These are phyloP conservation scores for Drosophila repletoides DNA, from an alignment of 1,140 invertebrate genomes.

Conservation along the genomic window DNA sequence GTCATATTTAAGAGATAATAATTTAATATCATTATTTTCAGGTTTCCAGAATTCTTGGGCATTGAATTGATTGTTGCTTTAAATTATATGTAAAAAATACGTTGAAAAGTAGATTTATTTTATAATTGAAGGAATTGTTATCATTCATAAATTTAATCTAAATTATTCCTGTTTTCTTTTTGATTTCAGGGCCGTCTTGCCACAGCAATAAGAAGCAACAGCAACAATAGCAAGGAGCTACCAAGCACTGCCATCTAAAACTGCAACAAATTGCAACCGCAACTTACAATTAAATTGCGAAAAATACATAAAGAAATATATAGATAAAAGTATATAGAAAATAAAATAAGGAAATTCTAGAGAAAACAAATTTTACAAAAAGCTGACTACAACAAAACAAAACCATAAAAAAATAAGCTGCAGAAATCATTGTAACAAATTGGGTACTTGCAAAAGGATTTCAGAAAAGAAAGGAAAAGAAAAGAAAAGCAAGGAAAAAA, in stretches of 20 bases:
- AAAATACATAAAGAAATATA: slow-evolving; percentile 29
- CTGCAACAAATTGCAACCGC: slow-evolving; percentile 34
- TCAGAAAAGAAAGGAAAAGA: slow-evolving; percentile 7
- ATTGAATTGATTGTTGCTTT: too few species aligned
- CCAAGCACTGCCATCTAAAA: slow-evolving; percentile 61
- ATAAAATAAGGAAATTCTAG: slow-evolving; percentile 18
- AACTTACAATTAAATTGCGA: slow-evolving; percentile 47
- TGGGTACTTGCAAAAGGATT: slow-evolving; percentile 7
- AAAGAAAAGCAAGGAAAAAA: slow-evolving; percentile 7
- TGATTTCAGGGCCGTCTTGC: slow-evolving; percentile 48
- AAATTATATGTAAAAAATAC: too few species aligned
- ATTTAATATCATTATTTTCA: too few species aligned
- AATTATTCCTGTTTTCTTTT: neutral
- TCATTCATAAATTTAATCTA: too few species aligned
- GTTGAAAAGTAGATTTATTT: too few species aligned
- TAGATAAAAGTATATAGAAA: slow-evolving; percentile 21
- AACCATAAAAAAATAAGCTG: too few species aligned
- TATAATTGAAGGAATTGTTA: too few species aligned
- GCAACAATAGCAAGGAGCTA: slow-evolving; percentile 66
- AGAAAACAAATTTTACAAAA: slow-evolving; percentile 49
- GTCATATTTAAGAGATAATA: too few species aligned
- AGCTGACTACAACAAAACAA: slow-evolving; percentile 32
- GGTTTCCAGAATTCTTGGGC: too few species aligned
- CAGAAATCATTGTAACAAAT: slow-evolving; percentile 30
- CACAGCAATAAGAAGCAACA: slow-evolving; percentile 39